These are phyloP conservation scores for Xyrichtys novacula DNA, from an alignment of 2,797 vertebrate species.

Conservation along the genomic window DNA sequence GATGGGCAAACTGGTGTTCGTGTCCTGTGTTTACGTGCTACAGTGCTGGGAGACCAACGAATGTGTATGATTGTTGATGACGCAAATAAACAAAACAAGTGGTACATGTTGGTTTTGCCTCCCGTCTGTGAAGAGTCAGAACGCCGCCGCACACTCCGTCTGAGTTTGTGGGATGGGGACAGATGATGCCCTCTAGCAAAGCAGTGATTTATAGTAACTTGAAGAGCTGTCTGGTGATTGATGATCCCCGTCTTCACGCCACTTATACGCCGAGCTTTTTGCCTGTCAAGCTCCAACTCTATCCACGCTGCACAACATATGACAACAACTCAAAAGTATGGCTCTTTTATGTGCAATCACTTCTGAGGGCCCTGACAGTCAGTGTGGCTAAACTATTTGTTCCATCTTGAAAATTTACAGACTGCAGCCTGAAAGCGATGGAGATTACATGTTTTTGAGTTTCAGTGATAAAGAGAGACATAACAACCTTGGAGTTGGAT, in stretches of 20 bases:
- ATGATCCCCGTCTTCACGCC: slow-evolving; percentile 49
- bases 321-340: slow-evolving; percentile 17
- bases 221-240: slow-evolving; percentile 58
- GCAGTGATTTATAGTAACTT: slow-evolving; percentile 52
- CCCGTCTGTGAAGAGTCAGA: slow-evolving; percentile 50
- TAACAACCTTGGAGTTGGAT: slow-evolving; percentile 6
- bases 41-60: slow-evolving; percentile 93
- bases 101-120: slow-evolving; percentile 52
- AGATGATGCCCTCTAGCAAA: slow-evolving; percentile 53
- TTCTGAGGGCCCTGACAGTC: slow-evolving; percentile 19
- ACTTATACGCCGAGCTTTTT: slow-evolving; percentile 45
- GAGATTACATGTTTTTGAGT: slow-evolving; percentile 15
- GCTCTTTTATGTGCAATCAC: slow-evolving; percentile 34
- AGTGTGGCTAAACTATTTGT: slow-evolving; percentile 19
- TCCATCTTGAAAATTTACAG: slow-evolving; percentile 22
- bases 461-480: slow-evolving; percentile 24
- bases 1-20: slow-evolving; percentile 84
- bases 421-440: slow-evolving; percentile 20
- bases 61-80: slow-evolving; percentile 90
- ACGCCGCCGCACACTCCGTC: neutral
- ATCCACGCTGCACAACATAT: slow-evolving; percentile 14
- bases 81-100: slow-evolving; percentile 87
- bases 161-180: slow-evolving; percentile 42
- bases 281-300: slow-evolving; percentile 46
- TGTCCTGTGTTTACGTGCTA: slow-evolving; percentile 90